Evolutionary conservation across 2,113 vertebrate species (phyloP), one percentile per base, ranked within the genome.

Genomic region (Cichladusa arquata): DNA sequence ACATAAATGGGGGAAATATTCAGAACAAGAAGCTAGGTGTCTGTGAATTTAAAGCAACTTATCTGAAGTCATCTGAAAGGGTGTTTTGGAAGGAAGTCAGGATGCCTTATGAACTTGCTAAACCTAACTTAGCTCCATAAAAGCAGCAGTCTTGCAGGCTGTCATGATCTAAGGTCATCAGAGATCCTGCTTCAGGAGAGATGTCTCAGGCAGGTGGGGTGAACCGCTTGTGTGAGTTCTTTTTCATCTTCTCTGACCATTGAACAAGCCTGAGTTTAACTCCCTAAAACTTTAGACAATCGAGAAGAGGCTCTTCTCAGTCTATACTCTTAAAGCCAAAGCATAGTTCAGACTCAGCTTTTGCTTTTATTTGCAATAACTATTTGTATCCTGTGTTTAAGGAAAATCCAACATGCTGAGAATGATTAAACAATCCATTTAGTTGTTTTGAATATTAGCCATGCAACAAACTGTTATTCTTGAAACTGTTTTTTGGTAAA

Each of bases 401-500:
- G 26, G 53, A 82, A 78, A 93, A 79, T 56, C 33, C 26, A 81
- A 14, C 24, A 56, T 51, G 22, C 18, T 87, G 40, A 88, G 67
- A 95, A 77, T 29, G 8, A 60, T 64, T 81, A 81, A 94, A 58
- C 42, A 67, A 70, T 31, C 13, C 45, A 4, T 88, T 67, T n/a
- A 22, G 6, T 50, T 88, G 45, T 65, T 93, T 33, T 61, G 64
- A 86, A 79, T 92, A 81, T 67, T 19, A 85, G 45, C 40, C 9
- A 40, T 0, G 1, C 36, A 45, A 12, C 57, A 79, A 76, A 15
- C 48, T 79, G n/a, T 72, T 57, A 24, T 53, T 89, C 47, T 81
- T 60, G 22, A 86, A 78, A 81, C 6, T n/a, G 40, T 22, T 44
- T n/a, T 79, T 87, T 93, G 36, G 40, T 79, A 60, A 74, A 81